These are phyloP conservation scores for Oreochromis tanganicae DNA, from an alignment of 2,113 vertebrate genomes.

Conservation along the genomic window DNA sequence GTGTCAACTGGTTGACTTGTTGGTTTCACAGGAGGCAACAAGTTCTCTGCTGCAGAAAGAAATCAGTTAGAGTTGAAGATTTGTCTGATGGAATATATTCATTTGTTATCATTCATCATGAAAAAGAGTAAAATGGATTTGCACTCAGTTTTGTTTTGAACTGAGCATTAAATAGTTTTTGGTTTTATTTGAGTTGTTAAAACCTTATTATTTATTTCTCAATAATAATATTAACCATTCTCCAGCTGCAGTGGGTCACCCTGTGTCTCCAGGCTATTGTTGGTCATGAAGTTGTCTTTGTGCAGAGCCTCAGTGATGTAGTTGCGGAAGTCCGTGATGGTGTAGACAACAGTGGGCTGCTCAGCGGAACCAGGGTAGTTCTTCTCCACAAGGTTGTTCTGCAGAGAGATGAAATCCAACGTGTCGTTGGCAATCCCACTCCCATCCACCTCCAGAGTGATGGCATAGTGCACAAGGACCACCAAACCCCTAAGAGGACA, in stretches of 20 bases:
- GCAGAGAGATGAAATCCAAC: constrained; percentile 84
- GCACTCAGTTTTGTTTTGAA: background rate
- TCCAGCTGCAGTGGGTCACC: constrained; percentile 73
- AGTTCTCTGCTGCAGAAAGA: constrained; percentile 45
- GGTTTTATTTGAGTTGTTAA: background rate
- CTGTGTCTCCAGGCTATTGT: constrained; percentile 74
- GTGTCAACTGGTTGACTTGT: constrained; percentile 42
- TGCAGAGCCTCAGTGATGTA: constrained; percentile 84
- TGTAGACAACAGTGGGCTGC: constrained; percentile 84
- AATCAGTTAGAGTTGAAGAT: background rate
- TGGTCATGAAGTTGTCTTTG: constrained; percentile 77
- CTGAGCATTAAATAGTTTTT: background rate
- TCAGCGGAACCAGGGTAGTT: constrained; percentile 75
- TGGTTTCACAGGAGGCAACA: constrained; percentile 34
- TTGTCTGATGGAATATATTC: background rate
- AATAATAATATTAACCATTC: constrained; percentile 65
- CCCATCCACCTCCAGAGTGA: constrained; percentile 80
- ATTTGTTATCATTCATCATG: background rate
- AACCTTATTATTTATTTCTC: background rate
- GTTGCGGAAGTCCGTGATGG: constrained; percentile 84
- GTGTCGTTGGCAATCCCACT: constrained; percentile 78
- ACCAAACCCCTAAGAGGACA: constrained; percentile 68
- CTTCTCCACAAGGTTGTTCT: constrained; percentile 88
- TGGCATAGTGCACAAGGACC: constrained; percentile 80
- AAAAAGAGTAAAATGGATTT: background rate